Percentiles rank a stretch among this genome's conserved stretches.
Evolutionary conservation across 2,113 vertebrate genomes (phyloP).

Genomic region (Psephotus haematonotus): DNA sequence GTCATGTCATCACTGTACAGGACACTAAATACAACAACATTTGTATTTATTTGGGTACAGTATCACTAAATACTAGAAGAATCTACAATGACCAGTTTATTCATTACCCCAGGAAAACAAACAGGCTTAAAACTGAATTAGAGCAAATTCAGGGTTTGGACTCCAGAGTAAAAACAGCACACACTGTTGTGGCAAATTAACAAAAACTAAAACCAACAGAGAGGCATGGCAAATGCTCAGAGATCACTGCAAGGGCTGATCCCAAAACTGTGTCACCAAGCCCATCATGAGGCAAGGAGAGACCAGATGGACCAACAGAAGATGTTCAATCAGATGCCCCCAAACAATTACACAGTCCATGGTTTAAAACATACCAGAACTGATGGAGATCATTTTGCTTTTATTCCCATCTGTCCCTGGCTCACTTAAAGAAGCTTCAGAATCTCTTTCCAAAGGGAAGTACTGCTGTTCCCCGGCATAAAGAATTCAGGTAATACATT

Average conservation of each 20-base stretch:
- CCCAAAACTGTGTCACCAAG: background rate
- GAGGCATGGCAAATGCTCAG: background rate
- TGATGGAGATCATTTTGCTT: background rate
- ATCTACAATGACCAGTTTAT: background rate
- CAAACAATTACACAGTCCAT: background rate
- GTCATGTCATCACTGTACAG: background rate
- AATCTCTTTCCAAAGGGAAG: background rate
- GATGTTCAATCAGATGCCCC: background rate
- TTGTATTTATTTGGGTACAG: background rate
- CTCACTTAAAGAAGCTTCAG: background rate
- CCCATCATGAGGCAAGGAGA: background rate
- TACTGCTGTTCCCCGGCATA: background rate
- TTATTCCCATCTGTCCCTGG: constrained; percentile 23
- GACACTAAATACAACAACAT: background rate
- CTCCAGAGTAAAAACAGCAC: background rate
- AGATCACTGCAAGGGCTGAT: background rate
- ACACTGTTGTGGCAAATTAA: background rate
- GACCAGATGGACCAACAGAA: constrained; percentile 33
- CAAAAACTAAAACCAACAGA: background rate
- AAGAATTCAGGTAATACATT: background rate
- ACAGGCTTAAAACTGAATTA: background rate
- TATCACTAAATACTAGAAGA: background rate
- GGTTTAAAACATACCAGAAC: constrained; percentile 14
- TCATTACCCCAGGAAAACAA: background rate
- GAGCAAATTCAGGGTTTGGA: background rate